Conservation (phyloP, 53 echinoderm and acorn worm species). For the Antedon mediterranea region DNA sequence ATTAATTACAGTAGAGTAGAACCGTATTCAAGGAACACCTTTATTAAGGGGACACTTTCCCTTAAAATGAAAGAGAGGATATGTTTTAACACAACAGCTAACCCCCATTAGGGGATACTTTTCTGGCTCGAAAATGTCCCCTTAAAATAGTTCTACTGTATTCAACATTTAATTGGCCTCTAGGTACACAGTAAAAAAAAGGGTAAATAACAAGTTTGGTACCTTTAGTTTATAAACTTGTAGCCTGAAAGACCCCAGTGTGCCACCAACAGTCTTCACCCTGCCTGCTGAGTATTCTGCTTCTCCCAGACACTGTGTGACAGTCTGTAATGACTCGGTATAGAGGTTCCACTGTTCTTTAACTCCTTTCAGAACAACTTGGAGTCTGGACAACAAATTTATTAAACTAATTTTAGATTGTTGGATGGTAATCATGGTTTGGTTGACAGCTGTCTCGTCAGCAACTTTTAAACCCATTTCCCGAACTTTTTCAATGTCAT, state of each 20-base stretch:
- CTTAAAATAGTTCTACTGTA: no score
- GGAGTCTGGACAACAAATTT: conserved; percentile 27
- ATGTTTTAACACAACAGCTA: no score
- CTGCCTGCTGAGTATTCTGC: conserved; percentile 86
- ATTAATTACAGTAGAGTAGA: no score
- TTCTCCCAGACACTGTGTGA: conserved; percentile 56
- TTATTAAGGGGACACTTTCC: no score
- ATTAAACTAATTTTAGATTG: conserved; percentile 22
- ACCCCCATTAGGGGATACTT: no score
- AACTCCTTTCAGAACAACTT: conserved; percentile 39
- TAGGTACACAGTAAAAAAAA: no score
- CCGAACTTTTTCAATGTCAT: conserved; percentile 44
- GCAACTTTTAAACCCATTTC: conserved; percentile 41
- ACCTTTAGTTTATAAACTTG: conserved; percentile 70
- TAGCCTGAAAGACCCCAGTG: conserved; percentile 39
- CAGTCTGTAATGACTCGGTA: conserved; percentile 52
- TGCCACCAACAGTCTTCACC: conserved; percentile 65
- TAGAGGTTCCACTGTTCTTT: conserved; percentile 72
- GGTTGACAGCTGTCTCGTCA: conserved; percentile 25
- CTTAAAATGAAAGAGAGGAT: no score
- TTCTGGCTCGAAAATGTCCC: no score
- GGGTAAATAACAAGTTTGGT: no score
- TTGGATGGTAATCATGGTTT: conserved; percentile 34
- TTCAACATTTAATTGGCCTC: no score
- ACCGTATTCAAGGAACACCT: no score